A percentile compares a stretch with the other conserved stretches of the same genome.
Evolutionary conservation across 2,888 invertebrate species (phyloP).

Genomic region (Melanchra persicariae): DNA sequence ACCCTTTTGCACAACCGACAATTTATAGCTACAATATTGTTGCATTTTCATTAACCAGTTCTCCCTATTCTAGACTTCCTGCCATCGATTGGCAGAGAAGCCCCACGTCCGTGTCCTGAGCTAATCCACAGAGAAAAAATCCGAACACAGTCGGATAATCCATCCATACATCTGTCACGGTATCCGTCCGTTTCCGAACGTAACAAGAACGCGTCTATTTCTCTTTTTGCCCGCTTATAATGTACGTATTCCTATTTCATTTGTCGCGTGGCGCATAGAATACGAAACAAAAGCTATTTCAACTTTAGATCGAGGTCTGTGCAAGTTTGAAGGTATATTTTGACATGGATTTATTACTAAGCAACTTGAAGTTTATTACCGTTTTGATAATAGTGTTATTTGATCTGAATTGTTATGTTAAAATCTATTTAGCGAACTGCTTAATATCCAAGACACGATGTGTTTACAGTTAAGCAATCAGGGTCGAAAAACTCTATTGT

Average conservation of each 20-base stretch:
- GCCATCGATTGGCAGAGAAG: constrained; percentile 46
- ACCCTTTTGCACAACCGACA: not conserved
- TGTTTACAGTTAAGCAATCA: constrained; percentile 3
- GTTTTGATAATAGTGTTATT: constrained; percentile 14
- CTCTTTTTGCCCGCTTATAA: constrained; percentile 16
- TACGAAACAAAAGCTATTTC: constrained; percentile 39
- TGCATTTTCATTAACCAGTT: constrained; percentile 40
- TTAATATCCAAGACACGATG: constrained; percentile 1
- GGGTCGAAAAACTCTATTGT: constrained; percentile 8
- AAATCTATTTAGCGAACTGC: constrained; percentile 7
- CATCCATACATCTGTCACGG: constrained; percentile 44
- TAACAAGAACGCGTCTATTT: constrained; percentile 20
- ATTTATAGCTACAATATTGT: constrained; percentile 23
- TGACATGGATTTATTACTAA: constrained; percentile 28
- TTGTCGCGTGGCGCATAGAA: constrained; percentile 4
- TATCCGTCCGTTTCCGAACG: constrained; percentile 12
- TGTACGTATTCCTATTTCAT: constrained; percentile 13
- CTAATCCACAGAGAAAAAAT: constrained; percentile 58
- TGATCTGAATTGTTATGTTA: constrained; percentile 9
- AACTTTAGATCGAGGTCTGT: constrained; percentile 19
- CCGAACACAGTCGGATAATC: constrained; percentile 45
- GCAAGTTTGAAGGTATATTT: constrained; percentile 24
- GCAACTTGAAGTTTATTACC: constrained; percentile 11
- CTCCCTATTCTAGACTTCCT: constrained; percentile 44
- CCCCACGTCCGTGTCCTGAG: constrained; percentile 32